A percentile compares a stretch with the other conserved stretches of the same genome.
phyloP scores from a whole-genome alignment of 2,888 invertebrate species.

The Sphaeridia pumilis region DNA sequence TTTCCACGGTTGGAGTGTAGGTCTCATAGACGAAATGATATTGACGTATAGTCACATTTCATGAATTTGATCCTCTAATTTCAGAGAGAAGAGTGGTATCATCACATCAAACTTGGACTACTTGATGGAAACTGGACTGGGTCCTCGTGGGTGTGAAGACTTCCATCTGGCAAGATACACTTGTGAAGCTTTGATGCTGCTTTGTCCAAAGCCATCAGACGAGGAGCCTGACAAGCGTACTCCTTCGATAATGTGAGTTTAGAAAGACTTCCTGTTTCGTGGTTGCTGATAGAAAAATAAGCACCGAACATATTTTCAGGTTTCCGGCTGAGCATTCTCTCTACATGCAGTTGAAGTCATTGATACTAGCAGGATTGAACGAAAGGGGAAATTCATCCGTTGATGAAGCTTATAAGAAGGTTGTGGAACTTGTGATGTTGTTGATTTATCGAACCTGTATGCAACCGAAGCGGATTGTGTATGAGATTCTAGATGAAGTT shows the following conservation, averaged over 20 bases:
- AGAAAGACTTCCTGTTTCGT: too few species aligned
- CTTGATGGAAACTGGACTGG: slow-evolving; percentile 26
- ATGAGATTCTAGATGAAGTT: slow-evolving; percentile 18
- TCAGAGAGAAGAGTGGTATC: neutral
- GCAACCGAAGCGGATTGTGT: slow-evolving; percentile 20
- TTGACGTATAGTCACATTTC: too few species aligned
- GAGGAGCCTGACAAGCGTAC: slow-evolving; percentile 6
- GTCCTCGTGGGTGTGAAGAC: slow-evolving; percentile 21
- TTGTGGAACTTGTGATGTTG: slow-evolving; percentile 25
- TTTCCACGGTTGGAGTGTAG: slow-evolving; percentile 25
- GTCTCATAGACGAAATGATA: too few species aligned
- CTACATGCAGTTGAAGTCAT: slow-evolving; percentile 19
- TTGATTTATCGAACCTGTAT: slow-evolving; percentile 27
- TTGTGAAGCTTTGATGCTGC: slow-evolving; percentile 26
- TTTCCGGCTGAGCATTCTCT: slow-evolving; percentile 16
- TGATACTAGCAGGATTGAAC: slow-evolving; percentile 24
- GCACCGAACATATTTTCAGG: too few species aligned
- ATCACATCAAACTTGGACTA: slow-evolving; percentile 24
- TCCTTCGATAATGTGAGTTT: neutral
- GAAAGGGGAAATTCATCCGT: slow-evolving; percentile 14
- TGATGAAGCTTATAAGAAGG: slow-evolving; percentile 20
- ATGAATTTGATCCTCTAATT: too few species aligned
- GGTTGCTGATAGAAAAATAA: too few species aligned
- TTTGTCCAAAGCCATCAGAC: slow-evolving; percentile 17
- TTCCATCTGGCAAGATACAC: slow-evolving; percentile 25